Base-by-base conservation (phyloP, 2,113 vertebrate species). In the Lepisosteus osseus region DNA sequence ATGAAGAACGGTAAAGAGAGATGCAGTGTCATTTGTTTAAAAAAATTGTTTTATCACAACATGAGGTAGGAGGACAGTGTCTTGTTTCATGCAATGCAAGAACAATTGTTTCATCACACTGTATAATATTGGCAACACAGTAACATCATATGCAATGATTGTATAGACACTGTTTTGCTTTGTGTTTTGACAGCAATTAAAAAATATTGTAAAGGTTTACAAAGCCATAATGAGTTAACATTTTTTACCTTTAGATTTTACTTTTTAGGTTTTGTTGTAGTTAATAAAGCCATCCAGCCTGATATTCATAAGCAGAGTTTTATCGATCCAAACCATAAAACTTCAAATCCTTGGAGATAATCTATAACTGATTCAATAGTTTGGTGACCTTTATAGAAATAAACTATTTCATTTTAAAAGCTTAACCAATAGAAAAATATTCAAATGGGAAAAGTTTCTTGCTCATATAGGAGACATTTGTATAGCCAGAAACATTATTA, bases 51-150 rank as follows among this genome's bases (percentile, higher is more conserved):
- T 15, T 91, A 90, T 92, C 89, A 92, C 88, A 92, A 91, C 90
- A 90, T 92, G 91, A 92, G 91, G 91, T 92, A 92, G 90, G 89
- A 90, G 88, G 89, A 86, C 89, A 89, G 86, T 84, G 86, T 89
- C 88, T 88, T 84, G 72, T 86, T 89, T 89, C 91, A 92, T 92
- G 90, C 90, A 74, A 74, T 69, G 72, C 66, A 89, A 90, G 86
- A 90, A 87, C 84, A 84, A 87, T 87, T 83, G 84, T 87, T 82
- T 89, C 85, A 85, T 88, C 86, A 92, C 88, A 88, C 87, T 84
- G 86, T 68, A 67, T 86, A 88, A 77, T 87, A 89, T 86, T 92
- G 90, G 89, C 89, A 92, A 90, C 83, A 76, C 79, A 83, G 66
- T 68, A 68, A 65, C 61, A 69, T 74, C 61, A 84, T 87, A 89